These are phyloP conservation scores for Strix aluco DNA, from an alignment of 2,113 vertebrate species.

Conservation along the genomic window DNA sequence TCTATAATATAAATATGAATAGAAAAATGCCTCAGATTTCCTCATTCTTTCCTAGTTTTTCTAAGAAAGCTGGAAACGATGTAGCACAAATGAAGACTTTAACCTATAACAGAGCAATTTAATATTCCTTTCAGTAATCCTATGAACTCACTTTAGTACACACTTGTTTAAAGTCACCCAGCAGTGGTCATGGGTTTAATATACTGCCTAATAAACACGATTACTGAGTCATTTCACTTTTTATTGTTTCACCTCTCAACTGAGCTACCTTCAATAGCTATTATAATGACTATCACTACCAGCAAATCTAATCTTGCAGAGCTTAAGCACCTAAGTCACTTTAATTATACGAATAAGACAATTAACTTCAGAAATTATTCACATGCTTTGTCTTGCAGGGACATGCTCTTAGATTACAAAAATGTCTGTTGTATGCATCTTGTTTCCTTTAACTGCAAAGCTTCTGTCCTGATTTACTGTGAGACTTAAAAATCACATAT, in stretches of 20 bases:
- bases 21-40: not conserved
- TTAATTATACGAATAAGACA: not conserved
- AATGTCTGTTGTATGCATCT: not conserved
- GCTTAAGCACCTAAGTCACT: not conserved
- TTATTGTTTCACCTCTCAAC: not conserved
- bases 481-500: not conserved
- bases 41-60: not conserved
- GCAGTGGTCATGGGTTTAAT: not conserved
- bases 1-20: not conserved
- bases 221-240: not conserved
- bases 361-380: not conserved
- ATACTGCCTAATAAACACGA: not conserved
- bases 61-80: not conserved
- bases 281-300: not conserved
- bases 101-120: not conserved
- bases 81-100: not conserved
- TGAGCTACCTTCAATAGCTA: not conserved
- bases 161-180: not conserved
- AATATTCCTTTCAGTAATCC: not conserved
- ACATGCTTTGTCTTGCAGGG: not conserved
- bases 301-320: not conserved
- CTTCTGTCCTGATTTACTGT: not conserved
- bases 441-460: not conserved
- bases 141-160: not conserved
- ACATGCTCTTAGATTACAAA: not conserved